Evolutionary conservation across 2,113 vertebrate species (phyloP).

Genomic region (Cyanoderma ruficeps): DNA sequence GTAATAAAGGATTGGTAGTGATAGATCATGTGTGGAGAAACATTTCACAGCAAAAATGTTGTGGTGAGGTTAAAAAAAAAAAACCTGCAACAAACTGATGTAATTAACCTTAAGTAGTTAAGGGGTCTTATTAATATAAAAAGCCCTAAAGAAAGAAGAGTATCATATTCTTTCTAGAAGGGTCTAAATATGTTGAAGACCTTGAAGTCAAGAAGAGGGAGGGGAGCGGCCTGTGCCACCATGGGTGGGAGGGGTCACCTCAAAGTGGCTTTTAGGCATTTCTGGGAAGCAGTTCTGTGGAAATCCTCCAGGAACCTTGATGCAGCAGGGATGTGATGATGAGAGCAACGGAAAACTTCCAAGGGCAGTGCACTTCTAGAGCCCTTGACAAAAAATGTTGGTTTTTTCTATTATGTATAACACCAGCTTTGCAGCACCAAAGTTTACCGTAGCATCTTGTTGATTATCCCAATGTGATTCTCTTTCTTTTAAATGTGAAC

Average conservation of each 20-base stretch:
- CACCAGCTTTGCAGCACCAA: neutral
- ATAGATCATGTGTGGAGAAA: neutral
- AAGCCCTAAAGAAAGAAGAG: neutral
- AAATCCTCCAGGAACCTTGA: neutral
- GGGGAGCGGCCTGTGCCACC: neutral
- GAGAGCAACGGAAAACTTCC: neutral
- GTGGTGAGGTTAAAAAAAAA: neutral
- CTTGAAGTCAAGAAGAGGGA: neutral
- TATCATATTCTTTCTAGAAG: neutral
- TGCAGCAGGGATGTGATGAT: neutral
- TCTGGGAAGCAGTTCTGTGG: neutral
- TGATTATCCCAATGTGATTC: neutral
- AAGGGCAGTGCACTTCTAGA: neutral
- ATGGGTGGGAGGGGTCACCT: accelerated
- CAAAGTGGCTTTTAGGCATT: accelerated
- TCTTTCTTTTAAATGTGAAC: neutral
- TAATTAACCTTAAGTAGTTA: neutral
- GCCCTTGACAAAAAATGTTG: neutral
- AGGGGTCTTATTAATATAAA: neutral
- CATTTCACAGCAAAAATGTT: neutral
- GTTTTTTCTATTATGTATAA: neutral
- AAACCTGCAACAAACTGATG: no score
- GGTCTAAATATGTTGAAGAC: neutral
- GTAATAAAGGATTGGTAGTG: neutral
- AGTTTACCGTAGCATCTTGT: neutral